These are phyloP conservation scores for Diploscapter pachys DNA, from an alignment of 1,140 invertebrate species.

Conservation along the genomic window DNA sequence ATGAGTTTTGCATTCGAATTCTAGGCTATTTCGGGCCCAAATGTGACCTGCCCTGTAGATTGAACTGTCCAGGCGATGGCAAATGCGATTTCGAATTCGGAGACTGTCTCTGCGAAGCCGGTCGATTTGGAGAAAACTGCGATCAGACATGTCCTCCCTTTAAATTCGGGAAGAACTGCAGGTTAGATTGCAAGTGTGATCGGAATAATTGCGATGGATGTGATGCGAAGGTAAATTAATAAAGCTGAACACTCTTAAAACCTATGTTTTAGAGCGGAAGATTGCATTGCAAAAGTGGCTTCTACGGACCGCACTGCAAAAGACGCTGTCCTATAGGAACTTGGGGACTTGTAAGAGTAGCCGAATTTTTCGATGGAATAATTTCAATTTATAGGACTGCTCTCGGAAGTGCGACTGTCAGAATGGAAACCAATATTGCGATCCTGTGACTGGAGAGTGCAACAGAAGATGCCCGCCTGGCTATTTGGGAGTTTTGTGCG, in stretches of 20 bases:
- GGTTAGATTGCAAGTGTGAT: conserved; percentile 45
- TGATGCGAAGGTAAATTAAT: conserved; percentile 66
- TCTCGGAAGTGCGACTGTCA: conserved; percentile 78
- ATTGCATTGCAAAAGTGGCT: conserved; percentile 77
- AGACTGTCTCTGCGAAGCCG: conserved; percentile 79
- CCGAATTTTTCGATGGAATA: too few relatives aligned
- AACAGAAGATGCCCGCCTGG: conserved; percentile 37
- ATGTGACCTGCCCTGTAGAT: conserved; percentile 50
- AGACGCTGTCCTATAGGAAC: conserved; percentile 45
- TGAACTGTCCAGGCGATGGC: conserved; percentile 49
- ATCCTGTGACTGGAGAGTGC: conserved; percentile 54
- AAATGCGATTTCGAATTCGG: conserved; percentile 81
- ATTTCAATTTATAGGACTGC: conserved; percentile 65
- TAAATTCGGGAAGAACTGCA: conserved; percentile 48
- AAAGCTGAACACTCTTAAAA: neutral
- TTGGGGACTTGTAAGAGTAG: conserved; percentile 62
- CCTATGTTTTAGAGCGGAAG: conserved; percentile 66
- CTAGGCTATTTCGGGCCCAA: conserved; percentile 45
- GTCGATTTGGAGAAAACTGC: conserved; percentile 77
- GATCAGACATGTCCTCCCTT: conserved; percentile 61
- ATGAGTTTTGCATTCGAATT: neutral
- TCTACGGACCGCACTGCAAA: conserved; percentile 49
- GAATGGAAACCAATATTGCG: conserved; percentile 61
- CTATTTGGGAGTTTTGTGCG: conserved; percentile 38
- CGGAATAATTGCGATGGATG: conserved; percentile 44